Base-by-base conservation (phyloP, 2,888 invertebrate species). In the Frankliniella intonsa region DNA sequence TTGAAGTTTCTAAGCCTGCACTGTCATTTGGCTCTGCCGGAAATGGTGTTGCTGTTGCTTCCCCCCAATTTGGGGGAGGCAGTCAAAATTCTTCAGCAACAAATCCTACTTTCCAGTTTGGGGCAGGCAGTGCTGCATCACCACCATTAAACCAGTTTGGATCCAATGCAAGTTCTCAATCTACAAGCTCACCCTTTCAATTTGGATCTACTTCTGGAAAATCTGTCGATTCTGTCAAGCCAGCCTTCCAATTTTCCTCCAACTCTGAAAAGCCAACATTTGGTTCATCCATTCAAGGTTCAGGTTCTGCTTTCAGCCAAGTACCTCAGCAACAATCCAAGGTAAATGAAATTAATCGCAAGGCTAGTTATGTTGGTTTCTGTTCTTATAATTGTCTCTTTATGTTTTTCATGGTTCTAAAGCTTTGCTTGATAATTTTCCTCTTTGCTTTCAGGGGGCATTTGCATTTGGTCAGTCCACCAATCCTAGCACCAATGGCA, bases 121-220 rank as follows among this genome's bases (percentile, higher is more conserved):
- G 38, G 38, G 38, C 38, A 38, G 38, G 38, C 38, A 38, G 5
- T 38, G 38, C 5, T 38, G 38, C 38, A 38, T 38, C 5, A 5
- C 38, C 38, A 38, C 2, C 38, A 38, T 38, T 38, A 38, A 38
- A 38, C 38, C 38, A 38, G 5, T 38, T 69, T 69, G 22, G n/a
- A 19, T 69, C 69, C n/a, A 69, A 22, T 22, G 7, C 69, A 3
- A 65, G n/a, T 9, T n/a, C 14, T n/a, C n/a, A 65, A 65, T n/a
- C 69, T 69, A 10, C 69, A 69, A 69, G 22, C n/a, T 69, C 69
- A n/a, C n/a, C 69, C 22, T 69, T 69, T 22, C 69, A 69, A 22
- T 69, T 69, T 22, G 22, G 69, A n/a, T 69, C 22, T 0, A 5
- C 55, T 19, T 55, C 55, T 12, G 55, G 19, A 7, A 19, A 69